Conservation (phyloP, 1,140 invertebrate genomes). For the Papilio xuthus region DNA sequence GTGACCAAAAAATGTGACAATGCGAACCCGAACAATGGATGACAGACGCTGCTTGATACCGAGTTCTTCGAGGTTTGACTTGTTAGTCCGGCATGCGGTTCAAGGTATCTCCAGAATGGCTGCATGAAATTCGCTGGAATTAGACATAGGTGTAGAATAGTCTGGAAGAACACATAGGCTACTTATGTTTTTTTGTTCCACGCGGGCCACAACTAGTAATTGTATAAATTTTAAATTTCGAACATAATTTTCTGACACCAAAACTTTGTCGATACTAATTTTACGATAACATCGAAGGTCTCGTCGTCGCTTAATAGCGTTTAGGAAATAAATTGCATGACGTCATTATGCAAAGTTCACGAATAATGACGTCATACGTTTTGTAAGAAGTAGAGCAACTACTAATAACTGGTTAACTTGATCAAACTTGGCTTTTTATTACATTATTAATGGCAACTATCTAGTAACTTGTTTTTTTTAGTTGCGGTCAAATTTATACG, state of each 20-base stretch:
- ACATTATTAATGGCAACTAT: neutral
- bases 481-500: too few species aligned
- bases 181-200: too few species aligned
- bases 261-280: conserved; percentile 4
- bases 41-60: conserved; percentile 2
- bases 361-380: conserved; percentile 13
- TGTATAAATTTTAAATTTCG: neutral
- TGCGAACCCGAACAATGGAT: neutral
- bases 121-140: too few species aligned
- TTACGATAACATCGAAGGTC: conserved; percentile 12
- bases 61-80: neutral
- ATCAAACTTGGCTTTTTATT: conserved; percentile 13
- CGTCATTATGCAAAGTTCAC: conserved; percentile 21
- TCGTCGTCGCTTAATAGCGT: neutral
- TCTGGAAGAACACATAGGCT: too few species aligned
- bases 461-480: too few species aligned
- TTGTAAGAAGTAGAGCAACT: neutral
- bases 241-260: neutral
- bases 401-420: conserved; percentile 9
- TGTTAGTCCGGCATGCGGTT: neutral
- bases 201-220: too few species aligned
- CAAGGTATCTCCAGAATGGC: neutral
- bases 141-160: too few species aligned
- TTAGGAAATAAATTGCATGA: conserved; percentile 11
- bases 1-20: neutral